Percentiles rank a stretch among this genome's conserved stretches.
Conservation (phyloP, 1,140 invertebrate genomes). For the Hyphantria cunea region DNA sequence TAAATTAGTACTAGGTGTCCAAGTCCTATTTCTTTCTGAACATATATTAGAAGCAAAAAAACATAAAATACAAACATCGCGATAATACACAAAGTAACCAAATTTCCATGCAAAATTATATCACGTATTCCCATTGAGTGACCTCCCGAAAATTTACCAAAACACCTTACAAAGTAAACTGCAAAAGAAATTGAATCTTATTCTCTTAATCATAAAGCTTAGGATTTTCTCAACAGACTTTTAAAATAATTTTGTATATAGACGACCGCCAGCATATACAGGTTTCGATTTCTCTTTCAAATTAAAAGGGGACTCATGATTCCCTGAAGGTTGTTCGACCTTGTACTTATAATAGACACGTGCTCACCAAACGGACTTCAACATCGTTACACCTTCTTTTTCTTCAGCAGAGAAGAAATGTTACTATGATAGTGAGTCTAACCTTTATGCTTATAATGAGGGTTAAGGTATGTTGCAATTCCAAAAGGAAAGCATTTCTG, state of each 20-base stretch:
- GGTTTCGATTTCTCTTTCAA: constrained; percentile 31
- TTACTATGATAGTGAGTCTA: constrained; percentile 4
- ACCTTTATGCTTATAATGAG: constrained; percentile 17
- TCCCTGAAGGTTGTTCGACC: constrained; percentile 33
- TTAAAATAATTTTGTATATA: constrained; percentile 3
- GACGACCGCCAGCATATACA: constrained; percentile 9
- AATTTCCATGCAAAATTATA: constrained; percentile 29
- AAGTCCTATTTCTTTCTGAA: too few species aligned
- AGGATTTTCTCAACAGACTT: neutral
- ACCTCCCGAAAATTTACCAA: constrained; percentile 7
- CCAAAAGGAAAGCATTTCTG: neutral
- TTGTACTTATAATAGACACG: constrained; percentile 34
- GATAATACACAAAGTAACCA: constrained; percentile 10
- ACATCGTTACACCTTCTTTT: constrained; percentile 12
- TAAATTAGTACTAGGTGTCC: too few species aligned
- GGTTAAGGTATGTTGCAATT: neutral
- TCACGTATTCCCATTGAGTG: constrained; percentile 27
- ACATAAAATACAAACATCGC: constrained; percentile 12
- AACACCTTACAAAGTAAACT: neutral
- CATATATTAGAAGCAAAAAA: neutral
- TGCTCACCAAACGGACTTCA: constrained; percentile 23
- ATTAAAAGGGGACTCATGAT: constrained; percentile 39
- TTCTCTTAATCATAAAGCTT: neutral
- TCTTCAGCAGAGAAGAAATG: neutral
- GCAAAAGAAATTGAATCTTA: constrained; percentile 1